Percentiles rank a stretch among this genome's conserved stretches.
Conservation (phyloP, 2,888 invertebrate genomes). For the Lasioglossum calceatum region DNA sequence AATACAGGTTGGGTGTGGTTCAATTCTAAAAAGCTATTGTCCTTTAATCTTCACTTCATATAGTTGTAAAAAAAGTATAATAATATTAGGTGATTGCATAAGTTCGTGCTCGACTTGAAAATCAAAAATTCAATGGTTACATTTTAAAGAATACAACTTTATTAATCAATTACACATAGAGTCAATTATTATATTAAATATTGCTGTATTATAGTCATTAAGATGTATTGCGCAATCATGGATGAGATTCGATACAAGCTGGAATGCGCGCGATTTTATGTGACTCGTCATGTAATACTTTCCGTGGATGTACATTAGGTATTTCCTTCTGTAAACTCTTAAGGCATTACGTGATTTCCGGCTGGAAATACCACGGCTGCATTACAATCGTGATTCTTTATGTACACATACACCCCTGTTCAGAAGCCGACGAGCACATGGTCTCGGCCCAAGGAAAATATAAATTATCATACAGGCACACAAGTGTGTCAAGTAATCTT, state of each 20-base stretch:
- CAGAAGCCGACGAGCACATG: background rate
- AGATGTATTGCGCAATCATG: background rate
- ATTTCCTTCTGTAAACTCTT: constrained; percentile 63
- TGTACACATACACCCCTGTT: constrained; percentile 56
- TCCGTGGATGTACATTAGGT: constrained; percentile 41
- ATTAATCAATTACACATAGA: too few relatives aligned
- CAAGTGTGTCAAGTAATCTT: background rate
- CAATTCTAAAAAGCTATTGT: too few relatives aligned
- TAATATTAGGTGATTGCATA: too few relatives aligned
- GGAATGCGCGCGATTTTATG: constrained; percentile 31
- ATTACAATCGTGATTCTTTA: constrained; percentile 66
- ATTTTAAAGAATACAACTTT: too few relatives aligned
- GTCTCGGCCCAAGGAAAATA: background rate
- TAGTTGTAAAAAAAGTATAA: too few relatives aligned
- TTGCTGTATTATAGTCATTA: too few relatives aligned
- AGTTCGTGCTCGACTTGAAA: too few relatives aligned
- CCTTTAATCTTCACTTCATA: too few relatives aligned
- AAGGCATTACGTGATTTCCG: constrained; percentile 73
- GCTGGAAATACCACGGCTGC: constrained; percentile 63
- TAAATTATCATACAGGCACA: background rate
- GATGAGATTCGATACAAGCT: constrained; percentile 22
- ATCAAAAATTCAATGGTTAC: too few relatives aligned
- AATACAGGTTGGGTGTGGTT: too few relatives aligned
- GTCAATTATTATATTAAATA: too few relatives aligned
- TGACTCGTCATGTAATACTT: constrained; percentile 53